Base-by-base conservation (phyloP, 2,888 invertebrate species). In the Rhagophthalmus giganteus region DNA sequence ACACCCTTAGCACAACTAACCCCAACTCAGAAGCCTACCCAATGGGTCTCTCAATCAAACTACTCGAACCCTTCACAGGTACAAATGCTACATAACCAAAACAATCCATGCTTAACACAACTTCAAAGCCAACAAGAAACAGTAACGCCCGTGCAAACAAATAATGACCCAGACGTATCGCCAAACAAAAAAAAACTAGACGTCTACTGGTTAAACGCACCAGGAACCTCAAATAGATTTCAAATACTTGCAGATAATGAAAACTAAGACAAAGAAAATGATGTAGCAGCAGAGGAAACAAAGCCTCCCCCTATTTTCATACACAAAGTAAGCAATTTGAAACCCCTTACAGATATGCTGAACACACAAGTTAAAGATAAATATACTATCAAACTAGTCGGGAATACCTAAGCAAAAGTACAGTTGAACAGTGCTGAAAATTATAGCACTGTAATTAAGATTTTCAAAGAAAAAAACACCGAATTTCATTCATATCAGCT, bases 401-500 rank as follows among this genome's bases (percentile, higher is more conserved):
- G 20, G 6, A 20, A 15, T 14, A 28, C 39, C 6, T 16, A 27
- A 15, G 39, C 30, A 7, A 39, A 39, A 13, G 16, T 39, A 5
- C 15, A 39, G 15, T 13, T 38, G 1, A 38, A 38, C 8, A 2
- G 10, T n/a, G 2, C 13, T 4, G 26, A 38, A 38, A 1, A 38
- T 9, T 40, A 40, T 11, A 15, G 8, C 8, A 15, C 25, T 10
- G 16, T 40, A 2, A 30, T 40, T 9, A 40, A 30, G 1, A 7
- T 24, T 12, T 11, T 30, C 9, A 40, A 14, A 15, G 15, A 11
- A n/a, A 38, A 38, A 6, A 38, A 25, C 10, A 38, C 38, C 11
- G 8, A 38, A 38, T 42, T 42, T n/a, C 25, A 42, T 24, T 12
- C 33, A 9, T 42, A 12, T 16, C 42, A 42, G 25, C 24, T 5